Percentiles rank a stretch among this genome's conserved stretches.
Conservation (phyloP, 2,797 vertebrate species). For the Sebastes jordani region DNA sequence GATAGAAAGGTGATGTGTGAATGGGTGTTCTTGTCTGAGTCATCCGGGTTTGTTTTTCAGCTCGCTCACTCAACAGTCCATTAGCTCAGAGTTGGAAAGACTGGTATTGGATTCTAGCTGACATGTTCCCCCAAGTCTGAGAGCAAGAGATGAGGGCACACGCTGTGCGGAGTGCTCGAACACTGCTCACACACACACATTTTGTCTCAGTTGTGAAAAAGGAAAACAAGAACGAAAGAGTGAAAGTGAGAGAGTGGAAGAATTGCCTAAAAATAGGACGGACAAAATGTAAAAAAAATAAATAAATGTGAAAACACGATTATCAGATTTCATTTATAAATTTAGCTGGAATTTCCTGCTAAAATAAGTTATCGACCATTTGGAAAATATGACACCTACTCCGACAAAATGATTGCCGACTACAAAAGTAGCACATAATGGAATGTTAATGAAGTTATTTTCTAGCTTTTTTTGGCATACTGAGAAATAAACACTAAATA, state of each 20-base stretch:
- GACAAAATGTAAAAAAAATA: neutral
- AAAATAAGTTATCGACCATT: constrained; percentile 43
- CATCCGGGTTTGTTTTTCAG: constrained; percentile 77
- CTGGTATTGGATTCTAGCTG: constrained; percentile 77
- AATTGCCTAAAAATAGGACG: constrained; percentile 4
- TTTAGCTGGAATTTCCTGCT: constrained; percentile 25
- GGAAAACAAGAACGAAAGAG: constrained; percentile 26
- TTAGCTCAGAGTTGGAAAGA: constrained; percentile 75
- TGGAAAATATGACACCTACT: constrained; percentile 51
- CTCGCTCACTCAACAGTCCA: constrained; percentile 77
- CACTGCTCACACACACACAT: constrained; percentile 37
- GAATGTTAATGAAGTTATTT: constrained; percentile 43
- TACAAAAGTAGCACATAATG: constrained; percentile 31
- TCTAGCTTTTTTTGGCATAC: constrained; percentile 4
- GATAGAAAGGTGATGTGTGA: constrained; percentile 72
- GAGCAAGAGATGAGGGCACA: constrained; percentile 71
- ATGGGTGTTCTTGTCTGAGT: constrained; percentile 74
- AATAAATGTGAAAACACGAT: constrained; percentile 13
- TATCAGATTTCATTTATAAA: constrained; percentile 15
- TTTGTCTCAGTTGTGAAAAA: constrained; percentile 16
- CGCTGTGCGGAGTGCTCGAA: constrained; percentile 71
- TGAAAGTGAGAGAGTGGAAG: constrained; percentile 18
- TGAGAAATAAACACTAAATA: constrained; percentile 33
- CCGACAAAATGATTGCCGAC: constrained; percentile 24
- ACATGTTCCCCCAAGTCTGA: constrained; percentile 76